These are phyloP conservation scores for Allacma fusca DNA, from an alignment of 2,888 invertebrate genomes.

Conservation along the genomic window DNA sequence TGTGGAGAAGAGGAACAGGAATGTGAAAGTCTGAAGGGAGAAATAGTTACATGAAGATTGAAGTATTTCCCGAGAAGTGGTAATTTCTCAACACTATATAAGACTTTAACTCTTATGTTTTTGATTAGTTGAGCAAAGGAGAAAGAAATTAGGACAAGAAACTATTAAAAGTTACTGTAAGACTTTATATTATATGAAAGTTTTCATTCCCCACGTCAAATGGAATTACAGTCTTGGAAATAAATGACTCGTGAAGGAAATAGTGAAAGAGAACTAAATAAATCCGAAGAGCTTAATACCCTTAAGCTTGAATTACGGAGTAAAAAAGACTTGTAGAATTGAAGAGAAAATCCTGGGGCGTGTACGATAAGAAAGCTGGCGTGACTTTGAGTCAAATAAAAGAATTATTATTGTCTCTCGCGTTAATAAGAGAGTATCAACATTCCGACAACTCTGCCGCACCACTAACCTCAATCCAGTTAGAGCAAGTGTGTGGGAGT, in stretches of 20 bases:
- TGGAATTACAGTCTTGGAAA: constrained; percentile 11
- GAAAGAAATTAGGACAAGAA: constrained; percentile 1
- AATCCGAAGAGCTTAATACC: neutral
- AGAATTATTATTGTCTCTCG: neutral
- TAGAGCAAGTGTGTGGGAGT: no score
- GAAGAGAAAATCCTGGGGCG: neutral
- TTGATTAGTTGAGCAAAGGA: constrained; percentile 11
- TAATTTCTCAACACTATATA: neutral
- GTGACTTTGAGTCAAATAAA: constrained; percentile 3
- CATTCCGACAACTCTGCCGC: no score
- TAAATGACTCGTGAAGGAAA: constrained; percentile 12
- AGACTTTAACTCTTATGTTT: neutral
- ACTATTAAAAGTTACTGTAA: constrained; percentile 6
- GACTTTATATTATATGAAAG: constrained; percentile 1
- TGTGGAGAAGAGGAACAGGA: no score
- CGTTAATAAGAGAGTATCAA: neutral
- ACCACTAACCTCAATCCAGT: no score
- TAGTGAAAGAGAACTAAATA: constrained; percentile 12
- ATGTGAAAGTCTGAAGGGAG: no score
- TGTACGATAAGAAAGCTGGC: constrained; percentile 5
- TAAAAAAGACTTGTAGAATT: constrained; percentile 12
- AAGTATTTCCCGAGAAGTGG: no score
- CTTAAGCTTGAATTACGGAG: constrained; percentile 9
- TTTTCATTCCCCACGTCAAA: constrained; percentile 11
- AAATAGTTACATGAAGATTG: no score